Conservation (phyloP, 2,113 vertebrate genomes). For the Geococcyx californianus region DNA sequence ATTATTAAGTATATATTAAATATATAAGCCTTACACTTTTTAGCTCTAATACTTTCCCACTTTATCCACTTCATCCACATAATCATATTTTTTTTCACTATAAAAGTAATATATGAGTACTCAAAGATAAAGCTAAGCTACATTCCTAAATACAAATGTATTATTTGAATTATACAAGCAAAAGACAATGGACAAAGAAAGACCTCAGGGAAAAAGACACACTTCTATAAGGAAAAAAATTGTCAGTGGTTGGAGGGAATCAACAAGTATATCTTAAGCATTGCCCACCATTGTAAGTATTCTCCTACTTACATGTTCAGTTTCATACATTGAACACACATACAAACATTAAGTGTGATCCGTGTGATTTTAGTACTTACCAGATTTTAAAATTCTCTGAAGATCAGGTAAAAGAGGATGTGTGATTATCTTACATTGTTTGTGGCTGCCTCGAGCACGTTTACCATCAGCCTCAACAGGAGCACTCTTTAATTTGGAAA, state of each 20-base stretch:
- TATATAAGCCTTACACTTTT: background rate
- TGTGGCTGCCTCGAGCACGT: background rate
- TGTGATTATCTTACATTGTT: background rate
- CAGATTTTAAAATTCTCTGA: background rate
- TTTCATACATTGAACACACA: background rate
- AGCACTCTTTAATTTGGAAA: background rate
- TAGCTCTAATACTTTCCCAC: background rate
- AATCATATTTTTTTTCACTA: background rate
- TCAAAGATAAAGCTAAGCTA: background rate
- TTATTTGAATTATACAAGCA: background rate
- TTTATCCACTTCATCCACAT: background rate
- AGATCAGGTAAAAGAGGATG: background rate
- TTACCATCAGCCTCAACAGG: background rate
- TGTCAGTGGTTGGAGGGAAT: background rate
- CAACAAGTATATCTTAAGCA: background rate
- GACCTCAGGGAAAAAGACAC: background rate
- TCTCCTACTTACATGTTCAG: background rate
- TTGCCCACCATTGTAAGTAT: background rate
- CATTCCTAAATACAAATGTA: background rate
- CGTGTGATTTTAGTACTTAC: constrained; percentile 21
- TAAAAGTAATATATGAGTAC: background rate
- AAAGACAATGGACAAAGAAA: background rate
- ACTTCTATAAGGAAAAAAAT: background rate
- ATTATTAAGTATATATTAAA: background rate
- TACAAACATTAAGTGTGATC: background rate